Evolutionary conservation across 2,113 vertebrate genomes (phyloP), one percentile per base, ranked within the genome.

Genomic region (Nicator chloris): DNA sequence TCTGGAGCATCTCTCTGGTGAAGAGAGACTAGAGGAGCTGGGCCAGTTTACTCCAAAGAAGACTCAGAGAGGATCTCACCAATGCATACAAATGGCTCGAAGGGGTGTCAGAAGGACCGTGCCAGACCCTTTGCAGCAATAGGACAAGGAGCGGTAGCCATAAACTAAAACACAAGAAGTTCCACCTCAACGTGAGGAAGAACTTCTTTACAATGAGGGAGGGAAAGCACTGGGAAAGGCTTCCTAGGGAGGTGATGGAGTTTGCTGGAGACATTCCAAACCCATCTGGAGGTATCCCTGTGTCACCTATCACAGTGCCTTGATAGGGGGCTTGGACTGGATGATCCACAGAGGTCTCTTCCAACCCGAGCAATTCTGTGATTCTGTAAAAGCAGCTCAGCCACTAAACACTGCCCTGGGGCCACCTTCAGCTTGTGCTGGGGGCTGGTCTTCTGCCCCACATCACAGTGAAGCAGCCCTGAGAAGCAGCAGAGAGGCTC

Each of bases 361-460:
- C 39, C 45, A 60, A 15, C 9, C n/a, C n/a, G 11, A 27, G 20
- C 9, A 7, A 4, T 61, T 24, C 39, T 23, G 53, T 42, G 63
- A 33, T 65, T 72, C 15, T 51, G 33, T n/a, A 53, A 31, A 47
- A 47, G 19, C 45, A 45, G 31, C 33, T 31, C 24, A 9, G 0
- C 20, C 5, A 13, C n/a, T 37, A 11, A 65, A n/a, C 66, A 9
- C 18, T 33, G 31, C 42, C 9, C 8, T 11, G 13, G 26, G 47
- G 17, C 28, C 50, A 31, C 53, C 44, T 72, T 45, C 75, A 35
- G 20, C 49, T 39, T 49, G 11, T 71, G 35, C 45, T 69, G 33
- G 2, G 4, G 44, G 31, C 44, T 1, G 2, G 4, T 57, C 3
- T 3, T 37, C 37, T 40, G 33, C 21, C 42, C 28, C 2, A 0